phyloP scores from a whole-genome alignment of 2,113 vertebrate genomes.

The Rostratula benghalensis region DNA sequence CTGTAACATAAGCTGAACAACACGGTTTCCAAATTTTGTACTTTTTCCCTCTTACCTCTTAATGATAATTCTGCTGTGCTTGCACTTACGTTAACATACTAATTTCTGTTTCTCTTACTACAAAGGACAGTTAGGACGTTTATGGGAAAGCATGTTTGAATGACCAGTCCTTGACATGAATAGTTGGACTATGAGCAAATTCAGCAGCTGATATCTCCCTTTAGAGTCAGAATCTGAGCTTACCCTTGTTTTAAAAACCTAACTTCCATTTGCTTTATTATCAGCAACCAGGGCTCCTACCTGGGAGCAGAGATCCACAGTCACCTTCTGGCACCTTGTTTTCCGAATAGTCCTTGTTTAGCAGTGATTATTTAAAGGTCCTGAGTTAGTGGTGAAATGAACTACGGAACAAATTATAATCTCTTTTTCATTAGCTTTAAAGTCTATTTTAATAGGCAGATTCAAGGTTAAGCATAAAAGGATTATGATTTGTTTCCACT shows the following conservation, averaged over 20 bases:
- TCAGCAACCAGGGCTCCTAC: neutral
- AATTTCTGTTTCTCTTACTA: neutral
- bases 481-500: neutral
- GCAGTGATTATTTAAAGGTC: neutral
- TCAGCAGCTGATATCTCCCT: neutral
- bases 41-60: neutral
- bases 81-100: neutral
- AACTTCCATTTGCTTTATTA: neutral
- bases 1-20: neutral
- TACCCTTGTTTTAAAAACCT: neutral
- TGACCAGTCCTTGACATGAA: neutral
- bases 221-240: neutral
- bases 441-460: neutral
- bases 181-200: neutral
- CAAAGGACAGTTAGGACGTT: neutral
- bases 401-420: neutral
- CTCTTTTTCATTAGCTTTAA: neutral
- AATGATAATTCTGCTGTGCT: neutral
- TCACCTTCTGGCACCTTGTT: neutral
- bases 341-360: neutral
- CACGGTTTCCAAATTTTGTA: conserved; percentile 16
- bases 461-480: neutral
- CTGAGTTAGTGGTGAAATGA: neutral
- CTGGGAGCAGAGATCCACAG: neutral
- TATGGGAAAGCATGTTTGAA: neutral